Conservation (phyloP, 2,888 invertebrate species). For the Xestia rhomboidea region DNA sequence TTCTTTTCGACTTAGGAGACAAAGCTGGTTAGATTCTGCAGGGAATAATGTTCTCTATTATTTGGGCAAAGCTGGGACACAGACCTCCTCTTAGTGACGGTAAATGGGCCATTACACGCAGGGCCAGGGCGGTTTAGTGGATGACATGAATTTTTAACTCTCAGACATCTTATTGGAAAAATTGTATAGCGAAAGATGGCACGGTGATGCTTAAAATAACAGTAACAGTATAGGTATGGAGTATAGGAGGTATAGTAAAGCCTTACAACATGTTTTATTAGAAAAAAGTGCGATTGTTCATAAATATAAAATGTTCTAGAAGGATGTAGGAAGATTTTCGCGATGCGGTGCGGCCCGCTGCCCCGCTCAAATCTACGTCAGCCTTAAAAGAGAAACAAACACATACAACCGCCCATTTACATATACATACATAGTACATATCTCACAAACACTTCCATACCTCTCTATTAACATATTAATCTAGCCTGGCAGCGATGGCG, state of each 20-base stretch:
- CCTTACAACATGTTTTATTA: too few species aligned
- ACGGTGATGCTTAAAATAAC: too few species aligned
- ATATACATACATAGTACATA: conserved; percentile 29
- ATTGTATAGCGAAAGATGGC: too few species aligned
- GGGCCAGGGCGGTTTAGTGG: neutral
- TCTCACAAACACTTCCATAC: conserved; percentile 37
- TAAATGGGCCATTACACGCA: neutral
- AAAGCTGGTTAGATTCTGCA: neutral
- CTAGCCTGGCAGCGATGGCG: conserved; percentile 71
- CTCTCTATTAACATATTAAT: conserved; percentile 70
- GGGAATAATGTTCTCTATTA: neutral
- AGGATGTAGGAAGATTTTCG: neutral
- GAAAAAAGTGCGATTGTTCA: neutral
- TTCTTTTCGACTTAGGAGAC: neutral
- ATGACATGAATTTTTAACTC: neutral
- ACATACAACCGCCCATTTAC: conserved; percentile 2
- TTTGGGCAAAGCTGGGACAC: neutral
- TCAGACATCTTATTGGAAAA: too few species aligned
- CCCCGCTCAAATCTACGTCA: neutral
- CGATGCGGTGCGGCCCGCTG: neutral
- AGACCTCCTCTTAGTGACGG: neutral
- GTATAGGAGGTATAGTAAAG: too few species aligned
- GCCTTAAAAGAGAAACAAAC: neutral
- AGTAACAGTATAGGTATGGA: too few species aligned
- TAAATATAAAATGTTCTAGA: neutral